Percentiles rank a stretch among this genome's conserved stretches.
Evolutionary conservation across 2,113 vertebrate genomes (phyloP).

Genomic region (Turdus rufiventris): DNA sequence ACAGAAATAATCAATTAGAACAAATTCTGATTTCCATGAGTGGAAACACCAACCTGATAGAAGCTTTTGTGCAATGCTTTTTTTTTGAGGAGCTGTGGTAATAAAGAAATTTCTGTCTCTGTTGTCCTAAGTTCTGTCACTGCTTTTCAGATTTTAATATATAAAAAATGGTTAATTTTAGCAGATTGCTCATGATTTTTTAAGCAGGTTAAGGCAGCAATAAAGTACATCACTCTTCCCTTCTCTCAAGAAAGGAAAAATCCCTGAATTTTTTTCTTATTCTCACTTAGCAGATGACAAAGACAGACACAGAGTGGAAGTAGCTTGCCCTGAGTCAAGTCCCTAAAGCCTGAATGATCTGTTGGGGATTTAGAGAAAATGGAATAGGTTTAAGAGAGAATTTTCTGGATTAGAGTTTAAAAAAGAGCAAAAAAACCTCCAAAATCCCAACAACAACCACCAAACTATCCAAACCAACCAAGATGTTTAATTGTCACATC

Average conservation of each 20-base stretch:
- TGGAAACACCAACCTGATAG: not conserved
- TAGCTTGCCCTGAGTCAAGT: not conserved
- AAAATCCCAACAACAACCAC: not conserved
- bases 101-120: not conserved
- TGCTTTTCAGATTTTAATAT: not conserved
- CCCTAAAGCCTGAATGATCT: not conserved
- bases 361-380: not conserved
- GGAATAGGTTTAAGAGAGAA: not conserved
- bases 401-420: not conserved
- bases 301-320: not conserved
- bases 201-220: not conserved
- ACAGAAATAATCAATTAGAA: not conserved
- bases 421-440: not conserved
- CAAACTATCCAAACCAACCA: not conserved
- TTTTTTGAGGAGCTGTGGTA: not conserved
- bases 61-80: not conserved
- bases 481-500: not conserved
- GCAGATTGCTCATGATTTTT: not conserved
- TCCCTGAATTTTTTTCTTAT: not conserved
- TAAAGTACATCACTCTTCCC: rapidly evolving
- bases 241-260: not conserved
- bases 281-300: not conserved
- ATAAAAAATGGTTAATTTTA: not conserved
- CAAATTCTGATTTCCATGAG: not conserved
- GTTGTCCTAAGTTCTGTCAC: not conserved